Evolutionary conservation across 2,113 vertebrate species (phyloP).

Genomic region (Mormyrus lacerda): DNA sequence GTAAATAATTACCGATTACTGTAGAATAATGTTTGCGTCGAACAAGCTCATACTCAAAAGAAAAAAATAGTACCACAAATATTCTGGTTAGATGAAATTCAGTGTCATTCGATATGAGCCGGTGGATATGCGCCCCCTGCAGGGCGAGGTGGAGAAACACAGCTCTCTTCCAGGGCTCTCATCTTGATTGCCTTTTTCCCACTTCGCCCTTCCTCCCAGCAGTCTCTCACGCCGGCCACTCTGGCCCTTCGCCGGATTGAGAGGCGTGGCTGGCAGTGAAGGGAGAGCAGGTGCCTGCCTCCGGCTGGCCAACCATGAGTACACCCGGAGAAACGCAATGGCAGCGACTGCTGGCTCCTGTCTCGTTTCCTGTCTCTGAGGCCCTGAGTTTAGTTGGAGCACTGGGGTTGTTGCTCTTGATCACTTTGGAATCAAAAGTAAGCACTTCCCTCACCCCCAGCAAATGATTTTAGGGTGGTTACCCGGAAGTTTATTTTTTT

Average conservation of each 20-base stretch:
- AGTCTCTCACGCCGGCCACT: neutral
- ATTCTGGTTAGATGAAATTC: neutral
- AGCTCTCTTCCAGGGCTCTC: neutral
- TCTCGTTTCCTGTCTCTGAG: neutral
- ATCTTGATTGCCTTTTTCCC: neutral
- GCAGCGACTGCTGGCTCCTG: neutral
- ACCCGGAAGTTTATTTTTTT: neutral
- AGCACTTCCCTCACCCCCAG: neutral
- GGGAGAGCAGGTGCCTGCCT: neutral
- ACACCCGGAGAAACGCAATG: neutral
- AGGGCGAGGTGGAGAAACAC: neutral
- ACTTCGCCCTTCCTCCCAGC: neutral
- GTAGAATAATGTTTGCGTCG: neutral
- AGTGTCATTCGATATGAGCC: neutral
- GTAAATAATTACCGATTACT: conserved; percentile 1
- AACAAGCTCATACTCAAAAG: neutral
- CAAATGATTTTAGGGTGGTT: neutral
- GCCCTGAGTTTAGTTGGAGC: neutral
- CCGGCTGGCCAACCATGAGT: neutral
- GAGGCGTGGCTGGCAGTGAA: neutral
- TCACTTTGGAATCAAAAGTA: neutral
- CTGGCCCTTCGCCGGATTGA: neutral
- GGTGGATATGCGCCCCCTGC: neutral
- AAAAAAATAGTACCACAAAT: neutral
- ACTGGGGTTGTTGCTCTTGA: neutral